Percentiles rank a stretch among this genome's conserved stretches.
These are phyloP conservation scores for Protobothrops mucrosquamatus DNA, from an alignment of 2,113 vertebrate genomes.

Conservation along the genomic window DNA sequence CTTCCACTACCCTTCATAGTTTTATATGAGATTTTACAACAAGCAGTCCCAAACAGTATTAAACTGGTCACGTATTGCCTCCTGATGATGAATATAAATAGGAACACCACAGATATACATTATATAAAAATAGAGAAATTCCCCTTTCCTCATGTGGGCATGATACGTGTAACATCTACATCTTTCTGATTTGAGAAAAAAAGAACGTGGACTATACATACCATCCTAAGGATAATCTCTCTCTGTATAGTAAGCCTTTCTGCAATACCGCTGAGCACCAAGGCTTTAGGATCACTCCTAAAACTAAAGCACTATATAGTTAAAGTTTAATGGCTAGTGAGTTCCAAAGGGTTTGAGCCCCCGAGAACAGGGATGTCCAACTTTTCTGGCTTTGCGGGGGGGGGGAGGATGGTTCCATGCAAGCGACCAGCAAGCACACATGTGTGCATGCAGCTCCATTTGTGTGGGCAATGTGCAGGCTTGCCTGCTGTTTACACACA, in stretches of 20 bases:
- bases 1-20: neutral
- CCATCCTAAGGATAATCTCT: neutral
- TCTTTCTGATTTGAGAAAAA: neutral
- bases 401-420: neutral
- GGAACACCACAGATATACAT: neutral
- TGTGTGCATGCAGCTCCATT: too few relatives aligned
- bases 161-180: neutral
- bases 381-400: rapidly evolving
- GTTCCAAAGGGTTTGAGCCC: neutral
- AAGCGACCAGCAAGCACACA: neutral
- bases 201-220: neutral
- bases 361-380: neutral
- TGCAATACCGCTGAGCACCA: neutral
- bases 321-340: neutral
- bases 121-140: neutral
- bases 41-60: neutral
- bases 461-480: too few relatives aligned
- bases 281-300: neutral
- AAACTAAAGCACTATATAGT: neutral
- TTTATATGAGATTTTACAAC: neutral
- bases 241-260: neutral
- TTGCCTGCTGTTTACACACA: neutral
- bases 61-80: neutral
- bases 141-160: neutral
- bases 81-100: neutral